Conservation (phyloP, 1,140 invertebrate species). For the Cecropterus lyciades region DNA sequence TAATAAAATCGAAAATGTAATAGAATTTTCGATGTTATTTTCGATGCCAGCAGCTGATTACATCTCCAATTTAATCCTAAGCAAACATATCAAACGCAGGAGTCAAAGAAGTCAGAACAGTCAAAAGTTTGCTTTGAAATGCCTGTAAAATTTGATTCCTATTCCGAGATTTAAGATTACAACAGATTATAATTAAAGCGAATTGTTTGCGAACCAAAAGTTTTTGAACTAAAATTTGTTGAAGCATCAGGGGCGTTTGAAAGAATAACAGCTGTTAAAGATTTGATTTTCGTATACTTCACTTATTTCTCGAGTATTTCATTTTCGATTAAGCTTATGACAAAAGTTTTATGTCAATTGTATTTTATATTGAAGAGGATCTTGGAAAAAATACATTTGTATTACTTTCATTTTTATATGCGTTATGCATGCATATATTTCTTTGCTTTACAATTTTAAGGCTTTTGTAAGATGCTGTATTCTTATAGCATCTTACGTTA, state of each 20-base stretch:
- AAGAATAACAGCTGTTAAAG: neutral
- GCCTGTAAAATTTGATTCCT: conserved; percentile 12
- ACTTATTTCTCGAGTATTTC: too few relatives aligned
- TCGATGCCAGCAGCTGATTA: conserved; percentile 11
- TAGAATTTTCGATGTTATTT: neutral
- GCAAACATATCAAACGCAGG: conserved; percentile 16
- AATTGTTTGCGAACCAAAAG: conserved; percentile 11
- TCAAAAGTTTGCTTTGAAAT: conserved; percentile 19
- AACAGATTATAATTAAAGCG: conserved; percentile 13
- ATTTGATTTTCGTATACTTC: neutral
- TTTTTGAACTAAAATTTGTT: conserved; percentile 5
- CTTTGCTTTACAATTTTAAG: too few relatives aligned
- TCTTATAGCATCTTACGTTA: too few relatives aligned
- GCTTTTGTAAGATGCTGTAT: too few relatives aligned
- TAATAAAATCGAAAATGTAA: neutral
- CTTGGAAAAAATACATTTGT: too few relatives aligned
- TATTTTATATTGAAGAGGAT: too few relatives aligned
- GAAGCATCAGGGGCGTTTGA: neutral
- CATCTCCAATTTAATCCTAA: conserved; percentile 22
- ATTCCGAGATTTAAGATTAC: conserved; percentile 9
- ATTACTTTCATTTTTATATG: too few relatives aligned
- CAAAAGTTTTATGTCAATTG: too few relatives aligned
- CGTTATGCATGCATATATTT: too few relatives aligned
- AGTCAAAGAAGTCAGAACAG: conserved; percentile 23
- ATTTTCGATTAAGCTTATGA: too few relatives aligned